Percentiles rank a stretch among this genome's conserved stretches.
Conservation (phyloP, 2,113 vertebrate species). For the Zootoca vivipara region DNA sequence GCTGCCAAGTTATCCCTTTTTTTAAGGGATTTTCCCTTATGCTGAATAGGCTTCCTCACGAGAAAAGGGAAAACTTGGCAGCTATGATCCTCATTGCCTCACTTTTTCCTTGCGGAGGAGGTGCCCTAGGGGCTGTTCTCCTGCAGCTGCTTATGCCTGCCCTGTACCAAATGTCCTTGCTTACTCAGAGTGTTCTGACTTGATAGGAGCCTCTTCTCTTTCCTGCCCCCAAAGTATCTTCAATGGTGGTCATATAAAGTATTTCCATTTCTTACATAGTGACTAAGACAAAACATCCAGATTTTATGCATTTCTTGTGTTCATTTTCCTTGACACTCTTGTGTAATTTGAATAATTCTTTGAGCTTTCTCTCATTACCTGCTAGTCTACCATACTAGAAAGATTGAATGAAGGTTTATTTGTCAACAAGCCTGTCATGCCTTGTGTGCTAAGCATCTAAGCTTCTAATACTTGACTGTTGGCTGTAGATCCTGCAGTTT, state of each 20-base stretch:
- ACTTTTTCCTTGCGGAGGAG: neutral
- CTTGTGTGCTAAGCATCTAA: neutral
- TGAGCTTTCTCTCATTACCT: neutral
- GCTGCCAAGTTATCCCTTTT: no score
- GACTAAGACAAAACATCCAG: neutral
- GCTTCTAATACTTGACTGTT: accelerated
- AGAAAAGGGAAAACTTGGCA: no score
- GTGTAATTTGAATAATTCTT: neutral
- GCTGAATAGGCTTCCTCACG: no score
- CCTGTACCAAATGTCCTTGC: neutral
- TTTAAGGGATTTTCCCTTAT: no score
- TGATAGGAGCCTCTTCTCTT: neutral
- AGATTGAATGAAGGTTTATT: neutral
- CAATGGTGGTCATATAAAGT: neutral
- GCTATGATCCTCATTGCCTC: neutral
- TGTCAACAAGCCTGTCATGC: neutral
- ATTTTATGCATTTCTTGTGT: neutral
- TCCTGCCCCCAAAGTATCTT: neutral
- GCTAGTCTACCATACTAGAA: neutral
- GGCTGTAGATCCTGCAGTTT: neutral
- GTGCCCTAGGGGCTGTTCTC: neutral
- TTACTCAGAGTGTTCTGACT: neutral
- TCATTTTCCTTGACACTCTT: neutral
- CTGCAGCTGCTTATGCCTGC: neutral
- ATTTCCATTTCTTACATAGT: neutral